Conservation (phyloP, 2,113 vertebrate species). For the Stegastes partitus region DNA sequence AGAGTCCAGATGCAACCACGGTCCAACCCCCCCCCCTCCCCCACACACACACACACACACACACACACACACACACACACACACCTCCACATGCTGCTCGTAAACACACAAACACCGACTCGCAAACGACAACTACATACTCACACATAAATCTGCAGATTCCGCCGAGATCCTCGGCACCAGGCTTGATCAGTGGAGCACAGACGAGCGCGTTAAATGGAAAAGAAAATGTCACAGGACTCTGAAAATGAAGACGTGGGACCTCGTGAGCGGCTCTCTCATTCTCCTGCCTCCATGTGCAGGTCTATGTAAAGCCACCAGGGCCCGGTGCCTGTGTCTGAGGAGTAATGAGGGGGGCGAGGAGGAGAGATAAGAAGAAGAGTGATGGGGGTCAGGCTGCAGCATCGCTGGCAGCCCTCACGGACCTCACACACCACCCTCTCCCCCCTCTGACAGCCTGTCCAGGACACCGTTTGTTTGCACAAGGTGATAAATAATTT, state of each 20-base stretch:
- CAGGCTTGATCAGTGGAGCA: slow-evolving; percentile 25
- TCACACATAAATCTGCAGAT: slow-evolving; percentile 20
- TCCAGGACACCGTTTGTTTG: slow-evolving; percentile 83
- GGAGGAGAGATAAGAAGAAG: slow-evolving; percentile 81
- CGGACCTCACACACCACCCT: slow-evolving; percentile 62
- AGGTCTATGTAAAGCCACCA: slow-evolving; percentile 52
- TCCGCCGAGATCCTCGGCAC: slow-evolving; percentile 30
- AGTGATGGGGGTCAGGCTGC: slow-evolving; percentile 82
- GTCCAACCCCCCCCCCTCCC: background rate
- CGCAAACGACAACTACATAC: slow-evolving; percentile 38
- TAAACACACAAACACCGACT: slow-evolving; percentile 63
- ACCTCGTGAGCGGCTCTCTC: slow-evolving; percentile 53
- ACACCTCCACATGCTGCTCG: slow-evolving; percentile 53
- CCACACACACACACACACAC: no score
- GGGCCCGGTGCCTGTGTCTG: slow-evolving; percentile 53
- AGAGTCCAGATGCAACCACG: slow-evolving; percentile 73
- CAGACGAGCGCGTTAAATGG: slow-evolving; percentile 33
- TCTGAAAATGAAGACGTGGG: slow-evolving; percentile 65
- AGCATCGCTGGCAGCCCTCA: slow-evolving; percentile 72
- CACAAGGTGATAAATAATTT: slow-evolving; percentile 89
- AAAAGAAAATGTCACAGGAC: slow-evolving; percentile 46
- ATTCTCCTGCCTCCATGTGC: slow-evolving; percentile 39
- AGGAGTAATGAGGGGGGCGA: slow-evolving; percentile 77
- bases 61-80: no score
- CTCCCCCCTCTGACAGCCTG: slow-evolving; percentile 60